These are phyloP conservation scores for Clarias gariepinus DNA, from an alignment of 2,113 vertebrate genomes.

Conservation along the genomic window DNA sequence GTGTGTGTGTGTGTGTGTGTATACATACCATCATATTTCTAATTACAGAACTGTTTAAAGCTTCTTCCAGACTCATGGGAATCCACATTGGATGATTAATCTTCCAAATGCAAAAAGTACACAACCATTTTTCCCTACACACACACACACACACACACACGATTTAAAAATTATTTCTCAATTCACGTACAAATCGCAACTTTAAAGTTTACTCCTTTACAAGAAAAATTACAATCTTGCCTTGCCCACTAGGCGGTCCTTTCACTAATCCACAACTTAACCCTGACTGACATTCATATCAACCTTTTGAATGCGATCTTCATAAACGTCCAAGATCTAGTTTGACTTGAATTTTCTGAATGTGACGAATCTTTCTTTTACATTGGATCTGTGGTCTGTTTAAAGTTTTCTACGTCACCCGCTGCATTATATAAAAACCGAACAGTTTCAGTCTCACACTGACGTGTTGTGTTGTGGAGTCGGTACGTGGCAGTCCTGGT, in stretches of 20 bases:
- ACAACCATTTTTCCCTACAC: constrained; percentile 63
- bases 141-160: constrained; percentile 43
- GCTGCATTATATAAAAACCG: background rate
- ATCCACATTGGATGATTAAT: background rate
- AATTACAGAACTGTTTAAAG: constrained; percentile 41
- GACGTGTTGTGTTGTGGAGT: background rate
- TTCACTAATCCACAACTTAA: background rate
- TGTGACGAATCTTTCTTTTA: background rate
- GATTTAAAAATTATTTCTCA: background rate
- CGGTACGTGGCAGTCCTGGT: constrained; percentile 71
- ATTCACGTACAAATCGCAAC: background rate
- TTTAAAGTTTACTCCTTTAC: background rate
- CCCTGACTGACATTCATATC: background rate
- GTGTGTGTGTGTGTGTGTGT: background rate
- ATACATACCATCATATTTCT: constrained; percentile 60
- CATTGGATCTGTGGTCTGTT: background rate
- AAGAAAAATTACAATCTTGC: background rate
- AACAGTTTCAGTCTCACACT: constrained; percentile 20
- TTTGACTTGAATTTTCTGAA: background rate
- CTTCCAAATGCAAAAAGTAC: constrained; percentile 65
- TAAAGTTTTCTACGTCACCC: background rate
- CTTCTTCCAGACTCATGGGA: constrained; percentile 17
- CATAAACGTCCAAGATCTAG: background rate
- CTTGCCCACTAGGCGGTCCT: background rate
- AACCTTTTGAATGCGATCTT: background rate